These are phyloP conservation scores for Maconellicoccus hirsutus DNA, from an alignment of 1,140 invertebrate genomes.

Conservation along the genomic window DNA sequence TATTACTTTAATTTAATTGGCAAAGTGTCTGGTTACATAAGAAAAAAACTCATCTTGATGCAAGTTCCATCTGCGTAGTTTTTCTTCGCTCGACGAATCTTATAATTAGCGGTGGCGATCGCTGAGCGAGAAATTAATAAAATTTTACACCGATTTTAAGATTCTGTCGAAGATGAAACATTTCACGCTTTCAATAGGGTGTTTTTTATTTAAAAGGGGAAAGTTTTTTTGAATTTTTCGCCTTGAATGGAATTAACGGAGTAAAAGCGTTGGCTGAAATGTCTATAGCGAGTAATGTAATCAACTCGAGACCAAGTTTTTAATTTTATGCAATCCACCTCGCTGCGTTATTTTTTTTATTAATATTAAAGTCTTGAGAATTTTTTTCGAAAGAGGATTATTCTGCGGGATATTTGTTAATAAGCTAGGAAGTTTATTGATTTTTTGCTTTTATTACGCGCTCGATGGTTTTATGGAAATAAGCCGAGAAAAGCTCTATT, in stretches of 20 bases:
- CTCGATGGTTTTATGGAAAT: not conserved
- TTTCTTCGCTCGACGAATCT: not conserved
- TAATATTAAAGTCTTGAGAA: not conserved
- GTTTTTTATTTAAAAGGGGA: too few relatives aligned
- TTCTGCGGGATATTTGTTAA: not conserved
- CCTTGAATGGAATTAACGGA: too few relatives aligned
- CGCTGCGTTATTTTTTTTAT: not conserved
- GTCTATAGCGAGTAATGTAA: not conserved
- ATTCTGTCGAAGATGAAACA: not conserved
- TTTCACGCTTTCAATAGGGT: too few relatives aligned
- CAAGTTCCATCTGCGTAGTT: too few relatives aligned
- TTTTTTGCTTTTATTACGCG: not conserved
- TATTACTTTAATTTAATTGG: too few relatives aligned
- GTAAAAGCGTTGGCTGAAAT: too few relatives aligned
- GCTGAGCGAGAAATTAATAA: not conserved
- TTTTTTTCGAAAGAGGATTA: not conserved
- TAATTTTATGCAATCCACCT: not conserved
- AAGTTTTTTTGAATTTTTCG: too few relatives aligned
- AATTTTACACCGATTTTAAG: not conserved
- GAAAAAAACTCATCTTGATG: too few relatives aligned
- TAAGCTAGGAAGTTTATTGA: not conserved
- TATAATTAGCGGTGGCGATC: not conserved
- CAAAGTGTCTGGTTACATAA: too few relatives aligned
- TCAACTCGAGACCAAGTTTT: not conserved
- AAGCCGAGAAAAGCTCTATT: too few relatives aligned